Conservation (phyloP, 2,113 vertebrate genomes). For the Tyto alba region DNA sequence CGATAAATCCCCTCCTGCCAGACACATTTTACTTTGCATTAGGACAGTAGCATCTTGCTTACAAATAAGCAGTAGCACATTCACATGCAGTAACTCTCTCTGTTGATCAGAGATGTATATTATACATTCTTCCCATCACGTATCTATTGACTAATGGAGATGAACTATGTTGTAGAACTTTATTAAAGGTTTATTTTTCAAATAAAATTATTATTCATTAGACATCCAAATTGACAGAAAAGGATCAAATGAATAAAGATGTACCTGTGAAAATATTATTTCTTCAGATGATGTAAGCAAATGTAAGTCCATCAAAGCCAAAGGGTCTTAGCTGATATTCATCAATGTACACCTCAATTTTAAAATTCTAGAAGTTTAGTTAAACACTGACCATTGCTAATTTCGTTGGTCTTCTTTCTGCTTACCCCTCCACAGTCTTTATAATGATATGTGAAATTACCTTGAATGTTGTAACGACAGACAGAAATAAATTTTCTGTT, state of each 20-base stretch:
- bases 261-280: not conserved
- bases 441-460: not conserved
- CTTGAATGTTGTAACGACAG: not conserved
- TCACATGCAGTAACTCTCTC: not conserved
- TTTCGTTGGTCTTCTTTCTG: not conserved
- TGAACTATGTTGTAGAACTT: not conserved
- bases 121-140: not conserved
- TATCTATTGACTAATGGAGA: not conserved
- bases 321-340: not conserved
- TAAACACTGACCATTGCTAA: not conserved
- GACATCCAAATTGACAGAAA: not conserved
- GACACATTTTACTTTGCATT: not conserved
- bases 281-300: not conserved
- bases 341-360: not conserved
- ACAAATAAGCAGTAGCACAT: not conserved
- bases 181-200: not conserved
- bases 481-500: not conserved
- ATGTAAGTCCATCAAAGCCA: not conserved
- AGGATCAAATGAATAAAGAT: not conserved
- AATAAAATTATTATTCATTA: not conserved
- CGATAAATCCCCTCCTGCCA: not conserved
- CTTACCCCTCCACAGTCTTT: not conserved
- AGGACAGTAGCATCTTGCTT: not conserved
- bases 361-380: not conserved
- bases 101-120: not conserved